phyloP scores from a whole-genome alignment of 2,888 invertebrate genomes.

The Notocelia uddmanniana region DNA sequence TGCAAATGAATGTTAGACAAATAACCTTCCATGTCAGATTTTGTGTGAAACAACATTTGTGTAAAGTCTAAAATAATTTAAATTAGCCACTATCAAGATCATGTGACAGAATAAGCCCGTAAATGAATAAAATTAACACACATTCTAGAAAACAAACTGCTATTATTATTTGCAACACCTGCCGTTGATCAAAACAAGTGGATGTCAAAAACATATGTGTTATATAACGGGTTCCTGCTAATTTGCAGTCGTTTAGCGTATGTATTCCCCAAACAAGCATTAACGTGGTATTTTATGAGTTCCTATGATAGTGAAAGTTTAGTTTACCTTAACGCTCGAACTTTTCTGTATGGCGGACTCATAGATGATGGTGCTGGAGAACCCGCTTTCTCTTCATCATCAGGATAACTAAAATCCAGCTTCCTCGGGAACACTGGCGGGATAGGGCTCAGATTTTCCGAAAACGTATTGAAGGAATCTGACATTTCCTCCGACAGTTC shows the following conservation, averaged over 20 bases:
- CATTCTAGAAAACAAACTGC: conserved; percentile 30
- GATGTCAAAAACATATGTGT: neutral
- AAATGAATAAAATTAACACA: conserved; percentile 32
- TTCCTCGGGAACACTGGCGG: conserved; percentile 86
- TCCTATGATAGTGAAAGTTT: conserved; percentile 52
- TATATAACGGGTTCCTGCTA: conserved; percentile 9
- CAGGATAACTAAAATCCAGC: conserved; percentile 82
- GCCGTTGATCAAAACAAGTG: conserved; percentile 36
- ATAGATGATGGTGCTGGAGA: conserved; percentile 68
- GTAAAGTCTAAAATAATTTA: neutral
- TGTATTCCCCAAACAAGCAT: neutral
- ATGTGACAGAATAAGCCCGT: neutral
- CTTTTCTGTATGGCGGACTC: conserved; percentile 86
- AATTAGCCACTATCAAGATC: neutral
- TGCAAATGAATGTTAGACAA: too few species aligned
- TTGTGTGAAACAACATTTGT: too few species aligned
- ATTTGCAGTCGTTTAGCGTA: conserved; percentile 15
- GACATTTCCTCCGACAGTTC: conserved; percentile 87
- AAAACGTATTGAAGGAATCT: conserved; percentile 86
- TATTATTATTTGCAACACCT: conserved; percentile 40
- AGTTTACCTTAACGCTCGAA: conserved; percentile 83
- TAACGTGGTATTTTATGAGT: conserved; percentile 61
- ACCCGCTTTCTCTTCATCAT: conserved; percentile 78
- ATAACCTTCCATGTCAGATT: too few species aligned
- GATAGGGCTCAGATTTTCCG: conserved; percentile 86